Evolutionary conservation across 2,888 invertebrate species (phyloP), one percentile per base, ranked within the genome.

Genomic region (Torymus auratus): DNA sequence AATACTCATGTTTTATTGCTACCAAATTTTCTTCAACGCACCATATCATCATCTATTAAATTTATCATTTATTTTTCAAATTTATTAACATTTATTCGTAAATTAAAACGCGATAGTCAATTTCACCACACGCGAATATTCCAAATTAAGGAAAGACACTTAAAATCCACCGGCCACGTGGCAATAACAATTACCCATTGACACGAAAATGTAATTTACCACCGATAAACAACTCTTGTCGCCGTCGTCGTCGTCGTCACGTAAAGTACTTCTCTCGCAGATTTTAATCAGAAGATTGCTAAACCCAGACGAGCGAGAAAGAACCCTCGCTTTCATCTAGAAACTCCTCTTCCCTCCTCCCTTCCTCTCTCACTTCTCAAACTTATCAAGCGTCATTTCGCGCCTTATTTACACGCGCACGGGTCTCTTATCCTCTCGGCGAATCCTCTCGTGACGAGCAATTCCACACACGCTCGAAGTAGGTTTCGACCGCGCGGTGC

Each of bases 321-420:
- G 28, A 5, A 28, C 28, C 28, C 3, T 28, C 28, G 28, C 28
- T 28, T 28, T 28, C 28, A 28, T 28, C 28, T 28, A 28, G 28
- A 28, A 28, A 7, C 28, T 28, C 28, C 28, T 28, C 28, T 28
- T 28, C 13, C 17, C 4, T 52, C 12, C 55, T 17, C 20, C 13
- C 11, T 41, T 52, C 61, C 28, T 20, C 17, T 78, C 67, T 1
- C 20, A 28, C 28, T 5, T 28, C 50, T 52, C 65, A 17, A 71
- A 28, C 17, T 67, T 78, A 68, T 68, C 55, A 73, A 55, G 20
- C 62, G 53, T 65, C 72, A 56, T 50, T 61, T 78, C 23, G 15
- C 68, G 14, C 52, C 50, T 65, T 20, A 58, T 50, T 23, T 13
- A 15, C 55, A 28, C 28, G 28, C 28, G 28, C 28, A 4, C 7